These are phyloP conservation scores for Chionomys nivalis DNA, from an alignment of 2,113 vertebrate genomes.

Conservation along the genomic window DNA sequence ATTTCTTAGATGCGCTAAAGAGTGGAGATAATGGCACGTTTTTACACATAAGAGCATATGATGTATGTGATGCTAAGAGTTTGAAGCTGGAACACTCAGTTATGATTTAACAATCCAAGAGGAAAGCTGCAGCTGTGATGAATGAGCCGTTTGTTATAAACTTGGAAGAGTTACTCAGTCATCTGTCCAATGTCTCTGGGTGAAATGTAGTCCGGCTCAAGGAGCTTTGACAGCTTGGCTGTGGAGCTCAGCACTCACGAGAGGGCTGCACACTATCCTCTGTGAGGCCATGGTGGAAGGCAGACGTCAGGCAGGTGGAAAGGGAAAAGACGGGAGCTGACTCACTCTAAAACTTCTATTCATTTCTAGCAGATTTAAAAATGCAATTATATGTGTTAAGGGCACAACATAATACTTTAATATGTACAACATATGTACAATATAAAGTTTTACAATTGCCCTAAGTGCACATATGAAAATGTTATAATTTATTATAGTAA, in stretches of 20 bases:
- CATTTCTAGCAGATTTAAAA: neutral
- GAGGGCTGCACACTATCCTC: neutral
- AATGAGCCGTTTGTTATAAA: conserved; percentile 52
- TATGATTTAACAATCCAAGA: conserved; percentile 55
- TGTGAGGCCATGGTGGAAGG: neutral
- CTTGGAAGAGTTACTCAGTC: conserved; percentile 41
- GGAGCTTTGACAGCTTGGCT: neutral
- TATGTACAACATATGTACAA: neutral
- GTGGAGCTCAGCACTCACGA: neutral
- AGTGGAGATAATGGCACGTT: conserved; percentile 61
- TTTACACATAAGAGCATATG: conserved; percentile 47
- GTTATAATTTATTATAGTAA: neutral
- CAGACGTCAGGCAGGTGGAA: neutral
- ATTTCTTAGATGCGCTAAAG: conserved; percentile 49
- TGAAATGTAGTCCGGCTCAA: conserved; percentile 13
- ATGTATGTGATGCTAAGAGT: conserved; percentile 38
- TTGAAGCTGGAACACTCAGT: neutral
- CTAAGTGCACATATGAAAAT: neutral
- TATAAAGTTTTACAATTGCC: neutral
- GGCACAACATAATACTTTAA: neutral
- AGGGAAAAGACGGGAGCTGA: neutral
- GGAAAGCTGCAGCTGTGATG: neutral
- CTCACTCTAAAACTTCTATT: neutral
- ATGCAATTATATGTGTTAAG: neutral
- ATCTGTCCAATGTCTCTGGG: conserved; percentile 8